Evolutionary conservation across 2,113 vertebrate species (phyloP).

Genomic region (Cariama cristata): DNA sequence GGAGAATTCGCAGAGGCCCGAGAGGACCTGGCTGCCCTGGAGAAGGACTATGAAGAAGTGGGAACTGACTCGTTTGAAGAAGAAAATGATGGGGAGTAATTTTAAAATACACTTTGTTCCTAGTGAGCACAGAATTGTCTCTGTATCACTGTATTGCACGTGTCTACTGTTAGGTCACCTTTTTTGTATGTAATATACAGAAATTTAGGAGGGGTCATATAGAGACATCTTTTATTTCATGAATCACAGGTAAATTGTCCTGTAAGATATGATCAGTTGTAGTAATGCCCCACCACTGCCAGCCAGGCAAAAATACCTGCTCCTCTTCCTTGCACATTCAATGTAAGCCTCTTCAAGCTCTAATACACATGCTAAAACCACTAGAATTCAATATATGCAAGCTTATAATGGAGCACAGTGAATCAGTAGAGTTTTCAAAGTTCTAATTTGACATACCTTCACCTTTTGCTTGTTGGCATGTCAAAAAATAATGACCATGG

Average conservation of each 20-base stretch:
- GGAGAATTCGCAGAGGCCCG: conserved; percentile 83
- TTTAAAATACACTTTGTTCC: conserved; percentile 55
- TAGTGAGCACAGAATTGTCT: neutral
- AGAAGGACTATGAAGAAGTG: conserved; percentile 86
- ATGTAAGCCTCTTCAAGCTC: neutral
- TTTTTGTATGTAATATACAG: neutral
- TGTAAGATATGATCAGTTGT: neutral
- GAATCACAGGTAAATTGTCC: neutral
- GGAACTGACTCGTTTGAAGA: conserved; percentile 82
- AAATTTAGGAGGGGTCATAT: neutral
- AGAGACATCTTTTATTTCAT: neutral
- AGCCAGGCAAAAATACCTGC: neutral
- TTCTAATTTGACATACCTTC: neutral
- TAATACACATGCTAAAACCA: neutral
- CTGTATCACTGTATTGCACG: neutral
- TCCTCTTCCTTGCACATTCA: neutral
- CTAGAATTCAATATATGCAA: neutral
- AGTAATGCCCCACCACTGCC: neutral
- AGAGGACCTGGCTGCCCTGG: conserved; percentile 83
- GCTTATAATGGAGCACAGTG: neutral
- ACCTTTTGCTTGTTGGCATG: neutral
- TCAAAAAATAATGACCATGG: neutral
- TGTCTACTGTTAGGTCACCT: neutral
- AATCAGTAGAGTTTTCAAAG: neutral
- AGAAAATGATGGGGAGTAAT: conserved; percentile 78